Evolutionary conservation across 1,140 invertebrate genomes (phyloP).

Genomic region (Drosophila leontia): DNA sequence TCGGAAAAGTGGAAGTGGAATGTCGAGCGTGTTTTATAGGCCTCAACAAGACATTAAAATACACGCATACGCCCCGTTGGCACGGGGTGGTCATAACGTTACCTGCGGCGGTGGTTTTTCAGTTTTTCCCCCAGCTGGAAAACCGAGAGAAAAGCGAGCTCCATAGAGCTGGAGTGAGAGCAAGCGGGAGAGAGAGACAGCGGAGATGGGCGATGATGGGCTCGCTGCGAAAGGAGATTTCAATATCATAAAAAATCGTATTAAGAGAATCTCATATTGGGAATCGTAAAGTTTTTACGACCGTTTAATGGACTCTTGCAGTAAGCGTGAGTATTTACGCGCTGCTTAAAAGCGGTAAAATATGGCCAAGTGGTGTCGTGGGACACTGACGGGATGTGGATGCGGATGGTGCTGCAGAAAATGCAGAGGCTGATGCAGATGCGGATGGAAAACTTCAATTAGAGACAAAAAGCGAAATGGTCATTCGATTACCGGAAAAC

Average conservation of each 20-base stretch:
- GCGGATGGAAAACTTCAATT: constrained; percentile 51
- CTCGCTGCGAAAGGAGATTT: constrained; percentile 77
- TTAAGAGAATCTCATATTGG: constrained; percentile 84
- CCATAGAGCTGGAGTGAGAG: constrained; percentile 27
- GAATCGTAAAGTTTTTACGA: constrained; percentile 85
- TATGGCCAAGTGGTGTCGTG: constrained; percentile 76
- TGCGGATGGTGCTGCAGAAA: constrained; percentile 25
- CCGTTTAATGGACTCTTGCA: constrained; percentile 84
- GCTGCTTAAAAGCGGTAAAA: constrained; percentile 83
- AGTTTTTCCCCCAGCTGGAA: constrained; percentile 42
- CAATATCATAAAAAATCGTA: constrained; percentile 84
- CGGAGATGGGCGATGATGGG: constrained; percentile 61
- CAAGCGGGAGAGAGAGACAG: constrained; percentile 38
- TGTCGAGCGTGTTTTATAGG: constrained; percentile 77
- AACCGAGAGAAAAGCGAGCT: constrained; percentile 46
- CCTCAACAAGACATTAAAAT: constrained; percentile 77
- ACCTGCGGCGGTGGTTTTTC: constrained; percentile 70
- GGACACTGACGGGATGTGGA: constrained; percentile 38
- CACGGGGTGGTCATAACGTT: constrained; percentile 37
- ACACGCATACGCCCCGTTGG: constrained; percentile 62
- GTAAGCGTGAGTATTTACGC: constrained; percentile 84
- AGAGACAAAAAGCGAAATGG: constrained; percentile 18
- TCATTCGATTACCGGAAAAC: constrained; percentile 10
- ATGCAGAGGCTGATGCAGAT: constrained; percentile 19
- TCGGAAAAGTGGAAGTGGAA: constrained; percentile 15